These are phyloP conservation scores for Glaucopsyche alexis DNA, from an alignment of 2,888 invertebrate species.

Conservation along the genomic window DNA sequence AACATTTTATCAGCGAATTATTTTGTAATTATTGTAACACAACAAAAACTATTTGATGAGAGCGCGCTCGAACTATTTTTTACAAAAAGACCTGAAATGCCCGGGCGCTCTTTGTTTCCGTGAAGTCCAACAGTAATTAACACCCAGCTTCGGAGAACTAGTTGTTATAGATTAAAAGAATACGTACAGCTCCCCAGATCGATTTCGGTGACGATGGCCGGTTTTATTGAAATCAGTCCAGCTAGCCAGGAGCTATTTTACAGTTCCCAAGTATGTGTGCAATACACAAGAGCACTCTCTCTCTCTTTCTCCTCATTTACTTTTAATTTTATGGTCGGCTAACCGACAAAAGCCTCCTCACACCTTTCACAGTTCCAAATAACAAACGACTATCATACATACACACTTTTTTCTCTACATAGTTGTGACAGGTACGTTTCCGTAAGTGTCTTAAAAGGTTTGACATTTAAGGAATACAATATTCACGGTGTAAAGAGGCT, in stretches of 20 bases:
- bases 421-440: neutral
- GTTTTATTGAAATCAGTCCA: too few relatives aligned
- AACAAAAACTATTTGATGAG: neutral
- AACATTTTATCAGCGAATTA: neutral
- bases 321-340: too few relatives aligned
- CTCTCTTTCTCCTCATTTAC: too few relatives aligned
- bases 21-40: constrained; percentile 8
- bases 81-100: neutral
- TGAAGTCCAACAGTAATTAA: constrained; percentile 5
- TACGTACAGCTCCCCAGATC: neutral
- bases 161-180: neutral
- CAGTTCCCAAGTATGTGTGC: too few relatives aligned
- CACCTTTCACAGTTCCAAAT: too few relatives aligned
- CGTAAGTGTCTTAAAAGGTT: constrained; percentile 9
- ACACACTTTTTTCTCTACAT: neutral
- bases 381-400: neutral
- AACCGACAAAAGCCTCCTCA: too few relatives aligned
- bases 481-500: neutral
- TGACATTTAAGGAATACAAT: constrained; percentile 16
- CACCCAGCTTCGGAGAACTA: neutral
- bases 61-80: neutral
- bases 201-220: too few relatives aligned
- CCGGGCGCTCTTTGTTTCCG: neutral
- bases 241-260: too few relatives aligned
- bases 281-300: too few relatives aligned